Evolutionary conservation across 2,797 vertebrate genomes (phyloP).

Genomic region (Mormyrus hasselquistii): DNA sequence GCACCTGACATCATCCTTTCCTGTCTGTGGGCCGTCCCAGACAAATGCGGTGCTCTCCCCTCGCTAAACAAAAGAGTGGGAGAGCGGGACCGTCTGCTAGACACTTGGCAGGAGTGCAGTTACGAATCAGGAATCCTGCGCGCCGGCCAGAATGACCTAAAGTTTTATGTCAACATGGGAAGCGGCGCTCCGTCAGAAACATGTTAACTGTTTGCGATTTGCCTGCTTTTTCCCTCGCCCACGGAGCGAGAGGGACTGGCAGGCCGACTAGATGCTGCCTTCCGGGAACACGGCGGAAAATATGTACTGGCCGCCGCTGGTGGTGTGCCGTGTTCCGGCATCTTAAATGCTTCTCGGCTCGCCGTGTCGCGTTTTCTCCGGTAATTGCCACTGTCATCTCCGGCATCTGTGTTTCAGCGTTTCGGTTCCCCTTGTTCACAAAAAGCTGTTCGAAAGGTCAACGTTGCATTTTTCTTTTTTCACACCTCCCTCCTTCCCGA

Average conservation of each 20-base stretch:
- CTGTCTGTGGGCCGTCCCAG: background rate
- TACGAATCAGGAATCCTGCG: background rate
- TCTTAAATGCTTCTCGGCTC: conserved; percentile 27
- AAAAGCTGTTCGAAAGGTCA: conserved; percentile 34
- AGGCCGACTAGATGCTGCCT: background rate
- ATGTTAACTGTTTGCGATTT: background rate
- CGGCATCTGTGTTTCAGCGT: conserved; percentile 15
- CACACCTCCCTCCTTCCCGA: background rate
- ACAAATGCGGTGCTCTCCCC: conserved; percentile 3
- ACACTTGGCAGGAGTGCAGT: background rate
- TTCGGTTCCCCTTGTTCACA: conserved; percentile 35
- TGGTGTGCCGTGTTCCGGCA: background rate
- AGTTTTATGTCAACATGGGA: background rate
- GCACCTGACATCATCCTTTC: conserved; percentile 13
- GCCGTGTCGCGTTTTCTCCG: conserved; percentile 32
- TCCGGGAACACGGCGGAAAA: background rate
- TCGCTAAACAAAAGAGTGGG: background rate
- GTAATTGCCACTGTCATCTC: conserved; percentile 33
- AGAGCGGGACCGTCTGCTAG: background rate
- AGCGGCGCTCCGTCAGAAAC: background rate
- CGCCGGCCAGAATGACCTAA: background rate
- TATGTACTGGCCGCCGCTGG: background rate
- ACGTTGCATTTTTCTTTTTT: conserved; percentile 12
- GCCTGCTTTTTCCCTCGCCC: background rate
- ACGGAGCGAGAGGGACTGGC: background rate